Conservation (phyloP, 2,888 invertebrate genomes). For the Ennomos fuscantarius region DNA sequence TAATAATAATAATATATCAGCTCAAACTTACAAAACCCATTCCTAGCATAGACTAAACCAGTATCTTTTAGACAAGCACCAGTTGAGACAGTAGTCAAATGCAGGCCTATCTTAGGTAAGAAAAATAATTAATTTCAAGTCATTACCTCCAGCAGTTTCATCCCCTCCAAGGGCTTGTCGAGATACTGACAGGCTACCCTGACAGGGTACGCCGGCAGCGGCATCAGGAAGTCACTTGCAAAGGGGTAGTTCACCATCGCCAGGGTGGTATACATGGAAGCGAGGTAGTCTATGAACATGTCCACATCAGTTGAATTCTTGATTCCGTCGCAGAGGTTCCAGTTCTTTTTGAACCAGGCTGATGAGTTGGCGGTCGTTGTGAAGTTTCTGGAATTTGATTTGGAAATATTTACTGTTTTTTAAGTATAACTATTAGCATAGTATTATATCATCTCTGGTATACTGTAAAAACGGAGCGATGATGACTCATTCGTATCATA, state of each 20-base stretch:
- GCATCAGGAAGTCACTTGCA: slow-evolving; percentile 91
- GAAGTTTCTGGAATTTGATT: slow-evolving; percentile 67
- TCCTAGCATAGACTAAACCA: no score
- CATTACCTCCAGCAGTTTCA: slow-evolving; percentile 79
- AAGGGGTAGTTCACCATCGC: slow-evolving; percentile 99
- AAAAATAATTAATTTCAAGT: neutral
- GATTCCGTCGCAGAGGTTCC: slow-evolving; percentile 91
- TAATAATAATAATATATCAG: no score
- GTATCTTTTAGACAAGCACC: no score
- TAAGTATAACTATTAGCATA: no score
- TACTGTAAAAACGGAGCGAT: no score
- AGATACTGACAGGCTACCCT: slow-evolving; percentile 85
- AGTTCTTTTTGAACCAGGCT: slow-evolving; percentile 88
- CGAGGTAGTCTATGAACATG: slow-evolving; percentile 88
- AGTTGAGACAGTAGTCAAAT: no score
- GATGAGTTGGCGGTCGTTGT: slow-evolving; percentile 87
- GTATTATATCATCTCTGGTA: no score
- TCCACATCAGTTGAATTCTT: slow-evolving; percentile 73
- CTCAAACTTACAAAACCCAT: no score
- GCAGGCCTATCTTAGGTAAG: no score
- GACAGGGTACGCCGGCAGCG: slow-evolving; percentile 94
- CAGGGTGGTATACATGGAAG: slow-evolving; percentile 90
- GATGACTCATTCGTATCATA: no score
- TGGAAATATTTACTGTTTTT: neutral
- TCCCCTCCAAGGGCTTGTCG: slow-evolving; percentile 70